Evolutionary conservation across 1,140 invertebrate species (phyloP).

Genomic region (Onthophagus taurus): DNA sequence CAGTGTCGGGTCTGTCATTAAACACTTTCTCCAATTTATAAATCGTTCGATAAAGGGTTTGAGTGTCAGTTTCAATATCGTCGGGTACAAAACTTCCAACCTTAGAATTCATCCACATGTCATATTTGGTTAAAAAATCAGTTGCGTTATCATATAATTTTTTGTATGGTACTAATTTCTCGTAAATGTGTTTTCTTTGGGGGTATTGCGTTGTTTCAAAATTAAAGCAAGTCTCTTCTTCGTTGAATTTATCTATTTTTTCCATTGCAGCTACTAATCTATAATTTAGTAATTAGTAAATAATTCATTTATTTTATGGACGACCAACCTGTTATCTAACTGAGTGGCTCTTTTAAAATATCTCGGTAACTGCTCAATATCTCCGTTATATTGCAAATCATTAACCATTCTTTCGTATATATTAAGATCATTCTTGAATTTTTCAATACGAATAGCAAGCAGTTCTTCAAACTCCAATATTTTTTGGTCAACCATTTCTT

Average conservation of each 20-base stretch:
- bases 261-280: constrained; percentile 58
- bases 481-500: constrained; percentile 71
- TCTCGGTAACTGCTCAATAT: constrained; percentile 73
- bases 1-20: constrained; percentile 54
- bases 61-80: constrained; percentile 74
- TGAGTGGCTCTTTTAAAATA: constrained; percentile 74
- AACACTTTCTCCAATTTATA: constrained; percentile 87
- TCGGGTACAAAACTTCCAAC: constrained; percentile 83
- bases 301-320: background rate
- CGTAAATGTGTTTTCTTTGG: constrained; percentile 60
- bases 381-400: constrained; percentile 80
- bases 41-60: constrained; percentile 68
- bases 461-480: constrained; percentile 76
- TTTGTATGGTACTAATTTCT: constrained; percentile 75
- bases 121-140: constrained; percentile 75
- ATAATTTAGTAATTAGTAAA: constrained; percentile 3
- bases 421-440: constrained; percentile 73
- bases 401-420: constrained; percentile 72
- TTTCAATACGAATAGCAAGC: constrained; percentile 54
- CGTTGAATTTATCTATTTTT: constrained; percentile 83
- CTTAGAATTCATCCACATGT: constrained; percentile 73
- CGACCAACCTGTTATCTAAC: constrained; percentile 56
- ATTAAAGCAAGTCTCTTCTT: constrained; percentile 81
- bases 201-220: constrained; percentile 88
- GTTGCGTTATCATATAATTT: constrained; percentile 69